Evolutionary conservation across 2,797 vertebrate species (phyloP).

Genomic region (Chloroceryle amazona): DNA sequence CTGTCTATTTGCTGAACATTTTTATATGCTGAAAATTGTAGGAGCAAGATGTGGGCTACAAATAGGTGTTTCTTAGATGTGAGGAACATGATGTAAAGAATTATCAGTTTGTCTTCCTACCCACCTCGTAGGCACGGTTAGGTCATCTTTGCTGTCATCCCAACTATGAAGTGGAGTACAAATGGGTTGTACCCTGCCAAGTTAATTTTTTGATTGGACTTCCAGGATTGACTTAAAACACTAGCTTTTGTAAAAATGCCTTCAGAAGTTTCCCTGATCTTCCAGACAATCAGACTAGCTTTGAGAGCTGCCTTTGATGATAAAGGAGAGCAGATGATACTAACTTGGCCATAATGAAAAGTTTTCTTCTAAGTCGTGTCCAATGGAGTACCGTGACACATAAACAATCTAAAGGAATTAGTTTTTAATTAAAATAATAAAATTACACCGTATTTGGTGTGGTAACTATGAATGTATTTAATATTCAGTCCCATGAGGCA

Average conservation of each 20-base stretch:
- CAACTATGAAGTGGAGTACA: neutral
- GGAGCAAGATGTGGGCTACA: neutral
- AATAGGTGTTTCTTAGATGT: neutral
- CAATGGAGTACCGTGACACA: neutral
- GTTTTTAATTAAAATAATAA: slow-evolving; percentile 2
- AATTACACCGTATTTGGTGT: neutral
- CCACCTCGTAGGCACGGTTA: too few relatives aligned
- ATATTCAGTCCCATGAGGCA: neutral
- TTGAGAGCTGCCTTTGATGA: neutral
- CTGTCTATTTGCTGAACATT: neutral
- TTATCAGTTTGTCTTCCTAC: neutral
- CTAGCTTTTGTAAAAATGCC: fast-evolving
- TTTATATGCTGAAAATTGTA: neutral
- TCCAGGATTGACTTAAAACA: neutral
- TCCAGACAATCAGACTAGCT: neutral
- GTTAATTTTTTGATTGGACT: neutral
- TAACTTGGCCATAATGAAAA: neutral
- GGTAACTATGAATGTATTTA: neutral
- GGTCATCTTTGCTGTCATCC: neutral
- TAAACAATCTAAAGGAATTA: neutral
- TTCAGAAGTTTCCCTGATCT: neutral
- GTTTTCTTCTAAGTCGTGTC: neutral
- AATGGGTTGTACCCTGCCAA: neutral
- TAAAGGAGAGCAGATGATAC: neutral
- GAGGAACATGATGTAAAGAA: neutral